A percentile compares a stretch with the other conserved stretches of the same genome.
Evolutionary conservation across 2,113 vertebrate genomes (phyloP).

Genomic region (Chloebia gouldiae): DNA sequence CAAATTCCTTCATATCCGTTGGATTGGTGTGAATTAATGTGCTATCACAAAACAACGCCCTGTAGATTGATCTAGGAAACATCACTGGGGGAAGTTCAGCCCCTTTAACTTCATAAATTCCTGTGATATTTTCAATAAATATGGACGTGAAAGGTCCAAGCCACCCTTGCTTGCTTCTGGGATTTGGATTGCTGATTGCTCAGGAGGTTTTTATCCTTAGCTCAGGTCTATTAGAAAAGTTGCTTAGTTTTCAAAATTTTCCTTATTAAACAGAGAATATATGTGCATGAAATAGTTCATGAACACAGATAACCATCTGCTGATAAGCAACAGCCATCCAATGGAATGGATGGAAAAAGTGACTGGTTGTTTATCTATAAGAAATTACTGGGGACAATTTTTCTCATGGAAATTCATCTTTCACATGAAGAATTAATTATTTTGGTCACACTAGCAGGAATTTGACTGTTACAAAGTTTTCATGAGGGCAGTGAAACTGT

Average conservation of each 20-base stretch:
- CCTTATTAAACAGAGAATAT: background rate
- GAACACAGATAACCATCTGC: background rate
- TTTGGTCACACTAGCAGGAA: background rate
- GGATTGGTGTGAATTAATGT: background rate
- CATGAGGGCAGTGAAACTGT: background rate
- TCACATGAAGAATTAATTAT: background rate
- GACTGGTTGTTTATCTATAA: background rate
- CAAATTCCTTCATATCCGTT: background rate
- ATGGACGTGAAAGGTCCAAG: background rate
- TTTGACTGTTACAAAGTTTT: background rate
- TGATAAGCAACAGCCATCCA: background rate
- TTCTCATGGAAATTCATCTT: background rate
- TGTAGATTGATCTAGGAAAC: background rate
- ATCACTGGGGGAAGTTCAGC: background rate
- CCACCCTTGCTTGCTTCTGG: background rate
- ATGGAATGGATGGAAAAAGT: background rate
- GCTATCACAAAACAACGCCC: background rate
- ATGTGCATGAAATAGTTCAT: background rate
- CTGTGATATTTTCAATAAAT: background rate
- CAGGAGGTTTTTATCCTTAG: background rate
- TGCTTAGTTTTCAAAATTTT: background rate
- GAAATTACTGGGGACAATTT: background rate
- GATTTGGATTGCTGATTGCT: background rate
- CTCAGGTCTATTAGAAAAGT: background rate
- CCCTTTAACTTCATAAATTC: background rate